These are phyloP conservation scores for Caenorhabditis sulstoni DNA, from an alignment of 2,888 invertebrate species.

Conservation along the genomic window DNA sequence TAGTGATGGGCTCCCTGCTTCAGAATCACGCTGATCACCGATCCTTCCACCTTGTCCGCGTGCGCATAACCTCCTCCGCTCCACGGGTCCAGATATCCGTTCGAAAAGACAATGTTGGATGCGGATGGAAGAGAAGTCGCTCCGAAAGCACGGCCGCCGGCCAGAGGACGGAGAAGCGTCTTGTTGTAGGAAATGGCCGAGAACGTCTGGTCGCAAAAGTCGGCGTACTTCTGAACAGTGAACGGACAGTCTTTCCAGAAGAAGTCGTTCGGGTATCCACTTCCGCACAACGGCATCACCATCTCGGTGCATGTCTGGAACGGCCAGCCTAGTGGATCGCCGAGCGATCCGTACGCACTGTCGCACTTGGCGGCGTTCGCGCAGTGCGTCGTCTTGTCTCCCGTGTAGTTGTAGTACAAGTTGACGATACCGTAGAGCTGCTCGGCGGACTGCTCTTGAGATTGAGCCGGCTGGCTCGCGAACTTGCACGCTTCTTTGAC, in stretches of 20 bases:
- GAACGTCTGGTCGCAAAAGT: slow-evolving; percentile 85
- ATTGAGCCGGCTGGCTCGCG: slow-evolving; percentile 81
- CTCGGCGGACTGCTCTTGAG: slow-evolving; percentile 63
- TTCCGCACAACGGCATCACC: slow-evolving; percentile 94
- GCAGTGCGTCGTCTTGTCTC: slow-evolving; percentile 65
- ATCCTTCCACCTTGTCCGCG: slow-evolving; percentile 52
- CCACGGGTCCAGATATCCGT: slow-evolving; percentile 83
- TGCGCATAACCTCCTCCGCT: slow-evolving; percentile 81
- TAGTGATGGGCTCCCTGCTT: slow-evolving; percentile 83
- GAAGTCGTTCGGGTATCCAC: slow-evolving; percentile 83
- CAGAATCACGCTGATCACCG: slow-evolving; percentile 81
- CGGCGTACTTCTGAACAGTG: slow-evolving; percentile 72
- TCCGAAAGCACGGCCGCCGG: slow-evolving; percentile 85
- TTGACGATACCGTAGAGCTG: slow-evolving; percentile 66
- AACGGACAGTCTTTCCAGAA: slow-evolving; percentile 76
- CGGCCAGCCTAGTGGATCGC: slow-evolving; percentile 78
- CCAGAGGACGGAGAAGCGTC: slow-evolving; percentile 84
- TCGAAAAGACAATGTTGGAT: slow-evolving; percentile 85
- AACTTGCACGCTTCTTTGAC: slow-evolving; percentile 82
- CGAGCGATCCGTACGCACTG: slow-evolving; percentile 69
- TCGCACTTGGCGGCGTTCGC: slow-evolving; percentile 69
- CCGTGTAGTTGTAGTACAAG: slow-evolving; percentile 70
- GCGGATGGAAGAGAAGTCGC: slow-evolving; percentile 84
- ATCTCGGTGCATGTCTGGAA: slow-evolving; percentile 93
- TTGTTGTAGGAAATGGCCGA: slow-evolving; percentile 80